phyloP scores from a whole-genome alignment of 2,888 invertebrate species.

The Microctonus aethiopoides region DNA sequence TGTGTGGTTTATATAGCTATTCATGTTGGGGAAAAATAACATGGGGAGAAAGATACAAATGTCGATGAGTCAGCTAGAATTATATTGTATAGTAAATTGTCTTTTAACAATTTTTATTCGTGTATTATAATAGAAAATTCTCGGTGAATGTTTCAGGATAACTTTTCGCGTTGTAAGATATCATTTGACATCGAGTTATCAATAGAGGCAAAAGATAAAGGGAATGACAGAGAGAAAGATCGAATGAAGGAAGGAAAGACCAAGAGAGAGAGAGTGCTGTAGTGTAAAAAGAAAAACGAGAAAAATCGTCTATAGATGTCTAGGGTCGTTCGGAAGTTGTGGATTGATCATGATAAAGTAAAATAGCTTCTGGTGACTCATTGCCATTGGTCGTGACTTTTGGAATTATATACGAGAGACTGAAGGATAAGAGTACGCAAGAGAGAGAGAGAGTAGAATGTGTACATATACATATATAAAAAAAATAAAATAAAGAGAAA shows the following conservation, averaged over 20 bases:
- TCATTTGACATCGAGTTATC: slow-evolving; percentile 14
- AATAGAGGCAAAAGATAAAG: slow-evolving; percentile 23
- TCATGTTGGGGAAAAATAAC: neutral
- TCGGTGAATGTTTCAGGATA: slow-evolving; percentile 25
- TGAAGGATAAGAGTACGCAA: neutral
- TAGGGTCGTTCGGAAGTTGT: slow-evolving; percentile 38
- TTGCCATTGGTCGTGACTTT: slow-evolving; percentile 30
- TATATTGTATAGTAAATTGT: slow-evolving; percentile 6
- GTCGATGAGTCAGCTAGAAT: slow-evolving; percentile 27
- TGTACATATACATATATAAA: slow-evolving; percentile 1
- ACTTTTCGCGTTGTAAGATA: slow-evolving; percentile 24
- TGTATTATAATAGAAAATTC: neutral
- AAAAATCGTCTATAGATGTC: slow-evolving; percentile 32
- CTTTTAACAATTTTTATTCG: neutral
- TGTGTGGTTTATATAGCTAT: neutral
- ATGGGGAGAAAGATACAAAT: neutral
- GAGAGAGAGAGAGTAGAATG: neutral
- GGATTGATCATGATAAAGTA: slow-evolving; percentile 45
- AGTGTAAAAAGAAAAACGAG: slow-evolving; percentile 8
- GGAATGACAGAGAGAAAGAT: slow-evolving; percentile 4
- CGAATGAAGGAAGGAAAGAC: slow-evolving; percentile 21
- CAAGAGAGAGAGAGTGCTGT: slow-evolving; percentile 11
- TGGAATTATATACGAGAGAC: neutral
- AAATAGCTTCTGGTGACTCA: slow-evolving; percentile 44
- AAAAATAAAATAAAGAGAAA: neutral